Percentiles rank a stretch among this genome's conserved stretches.
Evolutionary conservation across 2,888 invertebrate genomes (phyloP).

Genomic region (Latheticus oryzae): DNA sequence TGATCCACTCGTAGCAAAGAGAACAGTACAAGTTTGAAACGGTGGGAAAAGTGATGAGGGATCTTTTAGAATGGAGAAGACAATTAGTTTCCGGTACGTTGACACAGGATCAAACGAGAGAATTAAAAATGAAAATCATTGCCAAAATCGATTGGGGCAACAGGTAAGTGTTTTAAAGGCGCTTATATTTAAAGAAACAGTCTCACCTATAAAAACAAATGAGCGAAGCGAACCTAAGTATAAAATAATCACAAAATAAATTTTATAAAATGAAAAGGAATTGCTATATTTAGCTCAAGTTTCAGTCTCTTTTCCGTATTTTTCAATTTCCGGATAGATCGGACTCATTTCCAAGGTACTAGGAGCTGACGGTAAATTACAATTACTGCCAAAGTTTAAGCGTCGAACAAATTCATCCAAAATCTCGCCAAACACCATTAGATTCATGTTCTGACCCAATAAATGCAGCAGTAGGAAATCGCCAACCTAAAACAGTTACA

Average conservation of each 20-base stretch:
- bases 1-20: constrained; percentile 71
- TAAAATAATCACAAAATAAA: constrained; percentile 32
- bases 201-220: constrained; percentile 32
- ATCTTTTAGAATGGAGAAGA: constrained; percentile 86
- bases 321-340: constrained; percentile 84
- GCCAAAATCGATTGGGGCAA: constrained; percentile 97
- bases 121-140: constrained; percentile 86
- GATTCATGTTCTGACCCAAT: constrained; percentile 87
- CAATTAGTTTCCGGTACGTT: constrained; percentile 88
- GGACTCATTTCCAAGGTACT: constrained; percentile 89
- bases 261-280: constrained; percentile 20
- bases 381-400: constrained; percentile 78
- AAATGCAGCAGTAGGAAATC: constrained; percentile 87
- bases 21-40: constrained; percentile 87
- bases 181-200: constrained; percentile 25
- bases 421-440: constrained; percentile 83
- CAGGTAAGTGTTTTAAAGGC: constrained; percentile 74
- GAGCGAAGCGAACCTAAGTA: constrained; percentile 35
- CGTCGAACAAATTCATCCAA: constrained; percentile 81
- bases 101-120: constrained; percentile 91
- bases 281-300: constrained; percentile 68
- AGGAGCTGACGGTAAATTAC: constrained; percentile 82
- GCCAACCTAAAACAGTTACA: constrained; percentile 74
- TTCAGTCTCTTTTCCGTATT: constrained; percentile 85
- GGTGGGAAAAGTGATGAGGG: constrained; percentile 89